Evolutionary conservation across 2,113 vertebrate genomes (phyloP), one percentile per base, ranked within the genome.

Genomic region (Syngnathus typhle): DNA sequence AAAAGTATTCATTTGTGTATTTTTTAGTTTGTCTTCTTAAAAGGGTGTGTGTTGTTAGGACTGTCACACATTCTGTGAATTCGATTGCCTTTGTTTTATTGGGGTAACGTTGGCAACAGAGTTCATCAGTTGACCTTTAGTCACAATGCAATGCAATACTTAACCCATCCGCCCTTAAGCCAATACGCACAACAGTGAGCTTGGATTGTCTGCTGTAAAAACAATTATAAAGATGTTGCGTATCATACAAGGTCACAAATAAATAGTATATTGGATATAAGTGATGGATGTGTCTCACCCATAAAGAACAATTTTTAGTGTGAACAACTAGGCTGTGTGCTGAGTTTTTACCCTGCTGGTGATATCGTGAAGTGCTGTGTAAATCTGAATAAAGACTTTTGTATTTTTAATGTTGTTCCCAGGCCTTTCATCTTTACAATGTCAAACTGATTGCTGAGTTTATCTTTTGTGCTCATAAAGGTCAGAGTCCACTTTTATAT

Each of bases 371-470:
- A 82, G 83, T 67, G 59, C 61, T 56, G 54, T 79, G 77, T 83
- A 73, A 67, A 77, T 69, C 60, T 65, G 62, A 84, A 86, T 86
- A 84, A 85, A 86, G 55, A 71, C 18, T 70, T 84, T 80, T 80
- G 27, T 77, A 81, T 84, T 84, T 82, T 76, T 58, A 21, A 32
- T 32, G 27, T 32, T 32, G 82, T 76, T 54, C 16, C 38, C 0
- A 1, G 19, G 5, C 7, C 19, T n/a, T 51, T 55, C 1, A 0
- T 72, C 73, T 64, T 36, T 23, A 6, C 69, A 37, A 4, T 0
- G 21, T 19, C 2, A 23, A 41, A 18, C 23, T 23, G 2, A 23
- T 16, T 13, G 56, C 54, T 6, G 15, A 13, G 1, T 59, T 77
- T 72, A 70, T 78, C 65, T 69, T 19, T n/a, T 38, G 11, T 10